phyloP scores from a whole-genome alignment of 37 sponge, comb jelly and placozoan genomes.

The Agelas oroides region DNA sequence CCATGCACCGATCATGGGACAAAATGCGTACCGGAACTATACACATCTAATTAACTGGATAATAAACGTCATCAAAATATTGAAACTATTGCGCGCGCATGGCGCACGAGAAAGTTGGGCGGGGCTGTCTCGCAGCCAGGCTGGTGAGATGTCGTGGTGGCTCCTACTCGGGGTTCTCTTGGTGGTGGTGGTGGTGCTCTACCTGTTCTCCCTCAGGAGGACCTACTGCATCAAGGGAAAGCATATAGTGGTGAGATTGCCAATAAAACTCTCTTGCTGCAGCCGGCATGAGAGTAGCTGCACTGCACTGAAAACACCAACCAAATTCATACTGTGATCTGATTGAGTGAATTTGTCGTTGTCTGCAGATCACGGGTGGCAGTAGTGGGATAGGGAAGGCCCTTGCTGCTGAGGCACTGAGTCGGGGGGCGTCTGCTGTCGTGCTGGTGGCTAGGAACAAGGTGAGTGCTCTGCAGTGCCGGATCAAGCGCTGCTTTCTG shows the following conservation, averaged over 20 bases:
- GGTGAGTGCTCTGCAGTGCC: constrained; percentile 24
- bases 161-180: too few species aligned
- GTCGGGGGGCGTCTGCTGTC: constrained; percentile 71
- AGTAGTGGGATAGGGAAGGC: constrained; percentile 91
- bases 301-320: too few species aligned
- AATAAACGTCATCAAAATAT: too few species aligned
- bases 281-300: too few species aligned
- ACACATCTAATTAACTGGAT: background rate
- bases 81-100: too few species aligned
- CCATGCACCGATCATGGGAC: background rate
- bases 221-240: constrained; percentile 53
- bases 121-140: too few species aligned
- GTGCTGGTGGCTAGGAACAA: constrained; percentile 83
- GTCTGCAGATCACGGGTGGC: constrained; percentile 94
- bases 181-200: background rate
- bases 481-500: too few species aligned
- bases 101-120: too few species aligned
- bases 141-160: too few species aligned
- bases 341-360: too few species aligned
- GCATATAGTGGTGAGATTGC: constrained; percentile 67
- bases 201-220: constrained; percentile 35
- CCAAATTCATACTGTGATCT: too few species aligned
- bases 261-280: too few species aligned
- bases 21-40: background rate
- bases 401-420: constrained; percentile 67